Evolutionary conservation across 1,140 invertebrate species (phyloP), one percentile per base, ranked within the genome.

Genomic region (Macrocentrus cingulum): DNA sequence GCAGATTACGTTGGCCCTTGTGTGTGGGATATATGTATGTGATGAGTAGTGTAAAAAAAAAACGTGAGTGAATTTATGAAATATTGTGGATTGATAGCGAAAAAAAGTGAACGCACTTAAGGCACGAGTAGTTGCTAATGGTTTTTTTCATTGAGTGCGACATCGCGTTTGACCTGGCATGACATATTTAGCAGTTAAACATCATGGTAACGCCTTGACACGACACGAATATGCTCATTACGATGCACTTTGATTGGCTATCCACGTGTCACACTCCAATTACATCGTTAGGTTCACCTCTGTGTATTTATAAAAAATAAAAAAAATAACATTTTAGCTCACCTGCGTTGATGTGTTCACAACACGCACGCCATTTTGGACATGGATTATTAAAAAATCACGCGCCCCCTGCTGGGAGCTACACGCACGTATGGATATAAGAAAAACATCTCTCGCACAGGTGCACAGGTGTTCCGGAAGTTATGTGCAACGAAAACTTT

Each of bases 241-340:
- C 29, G 18, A 34, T 48, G 15, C 55, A 50, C 37, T 50, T 34
- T 55, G n/a, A 9, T 44, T 18, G 45, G 57, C 50, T 60, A 48
- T 61, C 54, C 53, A 60, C 60, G 57, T 64, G 62, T 64, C 54
- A 61, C 64, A 56, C 61, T 52, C 23, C 56, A 51, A 51, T 51
- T 54, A 44, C 60, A 51, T 57, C 39, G 51, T 50, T 25, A 57
- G 37, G 39, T 57, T 42, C 15, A 51, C 32, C n/a, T 23, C 13
- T 23, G 13, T 48, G 1, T 25, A 46, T 13, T 23, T 22, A 25
- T 8, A 11, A 23, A 15, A 0, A 48, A 45, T 19, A 18, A 6
- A 18, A 4, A 37, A 51, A 36, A 16, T 15, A 25, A 39, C 23
- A 20, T 29, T 19, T 48, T 49, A 9, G 13, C 16, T 60, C 36